phyloP scores from a whole-genome alignment of 2,888 invertebrate species.

The Lasioglossum oenotherae region DNA sequence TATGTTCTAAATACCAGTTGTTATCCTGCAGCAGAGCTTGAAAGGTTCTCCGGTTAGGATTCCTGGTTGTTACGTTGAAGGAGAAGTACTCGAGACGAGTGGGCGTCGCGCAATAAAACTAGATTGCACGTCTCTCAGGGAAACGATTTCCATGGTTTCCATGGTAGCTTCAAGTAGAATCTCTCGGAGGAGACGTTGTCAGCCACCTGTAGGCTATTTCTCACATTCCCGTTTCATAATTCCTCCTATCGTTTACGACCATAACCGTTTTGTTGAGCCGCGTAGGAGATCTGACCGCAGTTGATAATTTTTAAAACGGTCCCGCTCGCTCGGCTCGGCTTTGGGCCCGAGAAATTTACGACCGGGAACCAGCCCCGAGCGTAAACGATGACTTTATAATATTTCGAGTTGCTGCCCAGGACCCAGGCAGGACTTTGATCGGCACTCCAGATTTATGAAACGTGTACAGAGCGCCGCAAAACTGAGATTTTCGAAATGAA shows the following conservation, averaged over 20 bases:
- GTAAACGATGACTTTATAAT: conserved; percentile 17
- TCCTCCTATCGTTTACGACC: conserved; percentile 59
- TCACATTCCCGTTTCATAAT: conserved; percentile 66
- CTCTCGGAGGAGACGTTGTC: conserved; percentile 35
- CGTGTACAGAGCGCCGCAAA: not conserved
- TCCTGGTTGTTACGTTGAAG: conserved; percentile 16
- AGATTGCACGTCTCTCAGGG: conserved; percentile 30
- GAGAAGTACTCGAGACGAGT: conserved; percentile 16
- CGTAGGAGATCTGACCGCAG: conserved; percentile 13
- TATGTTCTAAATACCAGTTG: not conserved
- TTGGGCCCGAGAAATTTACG: conserved; percentile 14
- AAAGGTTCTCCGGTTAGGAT: not conserved
- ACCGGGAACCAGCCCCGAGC: not conserved
- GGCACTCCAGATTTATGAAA: conserved; percentile 12
- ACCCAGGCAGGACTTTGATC: conserved; percentile 21
- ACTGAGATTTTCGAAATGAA: not conserved
- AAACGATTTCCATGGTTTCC: conserved; percentile 52
- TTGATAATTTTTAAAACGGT: conserved; percentile 17
- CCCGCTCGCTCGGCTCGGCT: not conserved
- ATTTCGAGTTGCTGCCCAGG: not conserved
- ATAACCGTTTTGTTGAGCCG: not conserved
- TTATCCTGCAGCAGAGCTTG: conserved; percentile 2
- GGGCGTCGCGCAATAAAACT: conserved; percentile 39
- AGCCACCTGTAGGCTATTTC: conserved; percentile 60
- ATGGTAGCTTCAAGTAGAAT: conserved; percentile 27